Percentiles rank a stretch among this genome's conserved stretches.
phyloP scores from a whole-genome alignment of 30 jellyfish, hydroid and myxozoan species.

The Aurelia sp. region DNA sequence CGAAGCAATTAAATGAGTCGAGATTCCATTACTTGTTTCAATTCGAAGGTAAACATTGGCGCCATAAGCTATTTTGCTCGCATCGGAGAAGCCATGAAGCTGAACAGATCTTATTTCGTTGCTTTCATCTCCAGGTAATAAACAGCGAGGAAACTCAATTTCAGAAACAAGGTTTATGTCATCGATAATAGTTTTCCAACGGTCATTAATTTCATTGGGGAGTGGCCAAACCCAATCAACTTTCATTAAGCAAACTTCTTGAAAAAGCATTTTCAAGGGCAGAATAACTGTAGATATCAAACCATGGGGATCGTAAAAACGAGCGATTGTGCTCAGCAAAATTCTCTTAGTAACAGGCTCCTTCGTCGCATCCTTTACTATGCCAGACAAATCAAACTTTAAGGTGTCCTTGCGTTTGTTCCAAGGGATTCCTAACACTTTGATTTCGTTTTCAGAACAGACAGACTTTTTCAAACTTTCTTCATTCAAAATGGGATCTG shows the following conservation, averaged over 20 bases:
- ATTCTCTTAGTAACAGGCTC: not conserved
- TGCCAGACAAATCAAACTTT: not conserved
- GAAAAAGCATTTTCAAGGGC: constrained; percentile 5
- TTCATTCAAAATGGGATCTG: no score
- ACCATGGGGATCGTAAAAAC: constrained; percentile 1
- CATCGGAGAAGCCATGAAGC: no score
- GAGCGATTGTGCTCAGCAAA: no score
- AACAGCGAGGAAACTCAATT: no score
- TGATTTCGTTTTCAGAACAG: not conserved
- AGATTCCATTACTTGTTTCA: no score
- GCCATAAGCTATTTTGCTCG: no score
- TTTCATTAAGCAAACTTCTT: not conserved
- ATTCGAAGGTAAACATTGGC: no score
- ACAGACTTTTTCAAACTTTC: no score
- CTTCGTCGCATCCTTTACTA: not conserved
- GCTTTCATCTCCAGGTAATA: no score
- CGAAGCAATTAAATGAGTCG: no score
- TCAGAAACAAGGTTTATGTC: not conserved
- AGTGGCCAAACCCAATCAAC: not conserved
- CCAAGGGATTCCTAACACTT: not conserved
- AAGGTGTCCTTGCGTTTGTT: not conserved
- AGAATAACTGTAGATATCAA: not conserved
- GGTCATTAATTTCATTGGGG: no score
- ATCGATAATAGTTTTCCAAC: not conserved
- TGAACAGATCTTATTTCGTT: no score